A percentile compares a stretch with the other conserved stretches of the same genome.
These are phyloP conservation scores for Ectemnius cavifrons DNA, from an alignment of 2,888 invertebrate genomes.

Conservation along the genomic window DNA sequence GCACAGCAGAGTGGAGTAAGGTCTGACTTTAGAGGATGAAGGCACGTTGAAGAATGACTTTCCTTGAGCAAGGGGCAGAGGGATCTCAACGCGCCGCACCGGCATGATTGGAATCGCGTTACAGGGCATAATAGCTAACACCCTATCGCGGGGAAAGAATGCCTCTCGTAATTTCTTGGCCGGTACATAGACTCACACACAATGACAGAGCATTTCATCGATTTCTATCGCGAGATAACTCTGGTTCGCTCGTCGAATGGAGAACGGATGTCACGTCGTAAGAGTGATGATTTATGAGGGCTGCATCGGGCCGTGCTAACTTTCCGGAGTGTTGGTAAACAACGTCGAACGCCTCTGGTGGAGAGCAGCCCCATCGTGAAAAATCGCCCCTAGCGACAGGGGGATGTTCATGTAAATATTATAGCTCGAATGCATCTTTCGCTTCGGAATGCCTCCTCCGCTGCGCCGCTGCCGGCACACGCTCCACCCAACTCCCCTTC, in stretches of 20 bases:
- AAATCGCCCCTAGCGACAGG: slow-evolving; percentile 13
- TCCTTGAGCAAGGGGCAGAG: no score
- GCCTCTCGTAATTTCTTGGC: not conserved
- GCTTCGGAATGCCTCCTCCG: not conserved
- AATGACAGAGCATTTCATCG: slow-evolving; percentile 1
- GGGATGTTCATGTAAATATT: slow-evolving; percentile 26
- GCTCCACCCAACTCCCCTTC: not conserved
- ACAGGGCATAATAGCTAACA: no score
- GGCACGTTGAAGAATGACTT: no score
- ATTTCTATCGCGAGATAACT: slow-evolving; percentile 23
- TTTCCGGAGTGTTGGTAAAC: slow-evolving; percentile 31
- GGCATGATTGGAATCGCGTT: no score
- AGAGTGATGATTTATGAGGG: slow-evolving; percentile 32
- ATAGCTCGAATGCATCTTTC: not conserved
- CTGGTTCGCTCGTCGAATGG: not conserved
- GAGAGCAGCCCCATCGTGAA: slow-evolving; percentile 9
- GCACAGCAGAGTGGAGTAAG: no score
- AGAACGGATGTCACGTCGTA: slow-evolving; percentile 32
- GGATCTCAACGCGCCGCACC: no score
- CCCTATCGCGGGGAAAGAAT: no score
- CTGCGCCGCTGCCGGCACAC: no score
- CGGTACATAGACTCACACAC: not conserved
- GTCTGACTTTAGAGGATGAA: no score
- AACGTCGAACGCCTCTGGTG: not conserved
- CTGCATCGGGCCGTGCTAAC: slow-evolving; percentile 6